These are phyloP conservation scores for Scaptomyza polygonia DNA, from an alignment of 2,888 invertebrate genomes.

Conservation along the genomic window DNA sequence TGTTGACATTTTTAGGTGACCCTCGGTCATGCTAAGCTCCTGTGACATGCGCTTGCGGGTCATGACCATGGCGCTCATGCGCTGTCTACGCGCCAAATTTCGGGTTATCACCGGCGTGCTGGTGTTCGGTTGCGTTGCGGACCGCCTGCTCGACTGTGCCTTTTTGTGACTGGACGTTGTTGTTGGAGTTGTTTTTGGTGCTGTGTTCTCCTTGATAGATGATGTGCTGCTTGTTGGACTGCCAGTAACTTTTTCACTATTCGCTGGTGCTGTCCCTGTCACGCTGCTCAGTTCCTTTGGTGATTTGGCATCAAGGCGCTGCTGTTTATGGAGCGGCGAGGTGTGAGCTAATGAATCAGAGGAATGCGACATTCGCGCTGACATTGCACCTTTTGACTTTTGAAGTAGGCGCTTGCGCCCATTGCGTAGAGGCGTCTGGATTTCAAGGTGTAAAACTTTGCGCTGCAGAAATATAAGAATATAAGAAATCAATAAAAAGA, in stretches of 20 bases:
- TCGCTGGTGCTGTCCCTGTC: background rate
- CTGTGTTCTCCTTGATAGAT: slow-evolving; percentile 62
- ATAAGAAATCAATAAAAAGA: slow-evolving; percentile 12
- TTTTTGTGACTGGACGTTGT: background rate
- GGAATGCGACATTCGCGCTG: slow-evolving; percentile 25
- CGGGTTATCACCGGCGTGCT: slow-evolving; percentile 64
- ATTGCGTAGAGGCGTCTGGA: slow-evolving; percentile 74
- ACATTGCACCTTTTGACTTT: slow-evolving; percentile 40
- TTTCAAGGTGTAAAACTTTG: slow-evolving; percentile 52
- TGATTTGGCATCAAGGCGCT: slow-evolving; percentile 46
- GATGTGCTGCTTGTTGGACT: slow-evolving; percentile 71
- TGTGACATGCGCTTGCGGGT: slow-evolving; percentile 79
- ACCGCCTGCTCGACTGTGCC: slow-evolving; percentile 8
- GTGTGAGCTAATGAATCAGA: slow-evolving; percentile 27
- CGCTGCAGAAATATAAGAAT: slow-evolving; percentile 35
- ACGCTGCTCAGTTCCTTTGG: slow-evolving; percentile 8
- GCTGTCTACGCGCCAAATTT: slow-evolving; percentile 64
- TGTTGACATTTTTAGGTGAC: slow-evolving; percentile 48
- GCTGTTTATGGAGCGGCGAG: slow-evolving; percentile 74
- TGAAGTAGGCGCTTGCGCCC: slow-evolving; percentile 72
- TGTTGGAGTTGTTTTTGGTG: slow-evolving; percentile 31
- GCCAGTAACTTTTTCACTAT: slow-evolving; percentile 24
- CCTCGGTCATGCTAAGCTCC: slow-evolving; percentile 65
- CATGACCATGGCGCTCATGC: slow-evolving; percentile 63
- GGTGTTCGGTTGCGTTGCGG: background rate